Evolutionary conservation across 2,797 vertebrate species (phyloP), one percentile per base, ranked within the genome.

Genomic region (Helarctos malayanus): DNA sequence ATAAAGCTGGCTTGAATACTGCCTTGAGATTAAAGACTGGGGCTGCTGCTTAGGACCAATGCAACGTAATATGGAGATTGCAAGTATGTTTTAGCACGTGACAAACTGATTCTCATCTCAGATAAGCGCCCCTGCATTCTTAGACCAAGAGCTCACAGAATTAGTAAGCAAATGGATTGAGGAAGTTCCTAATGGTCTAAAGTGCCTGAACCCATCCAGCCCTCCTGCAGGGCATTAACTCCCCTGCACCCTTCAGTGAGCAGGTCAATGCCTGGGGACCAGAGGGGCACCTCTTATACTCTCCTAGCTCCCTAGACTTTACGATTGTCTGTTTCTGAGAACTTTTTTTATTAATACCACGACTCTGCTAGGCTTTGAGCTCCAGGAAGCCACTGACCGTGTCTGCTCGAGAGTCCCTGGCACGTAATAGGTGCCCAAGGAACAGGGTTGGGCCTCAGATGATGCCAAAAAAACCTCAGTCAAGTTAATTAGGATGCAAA

Each of bases 41-140:
- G 35, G 21, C 38, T 45, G 35, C 89, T 85, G 38, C 78, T 86
- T 84, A 61, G 54, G 23, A 63, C 49, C 56, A 45, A 14, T 54
- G 56, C 35, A 27, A 29, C 6, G 5, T 38, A 90, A 92, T 57
- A 49, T 19, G 71, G 80, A 96, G 71, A 95, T 93, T 96, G 56
- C 63, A 89, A 94, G 68, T 79, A 35, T 14, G 57, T n/a, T 89
- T 89, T n/a, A 79, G 68, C 47, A 52, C 35, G 35, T 14, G 35
- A 81, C 2, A 95, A 63, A 19, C 88, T 91, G 97, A 96, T 97
- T 73, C 45, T 76, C 86, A 92, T 21, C 75, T 65, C 63, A 94
- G 97, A 97, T 91, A 97, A 97, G 54, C 3, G 0, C 12, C 18
- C 75, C 19, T 19, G 45, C 95, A 96, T 96, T 97, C 94, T 87